These are phyloP conservation scores for Charina bottae DNA, from an alignment of 2,113 vertebrate species.

Conservation along the genomic window DNA sequence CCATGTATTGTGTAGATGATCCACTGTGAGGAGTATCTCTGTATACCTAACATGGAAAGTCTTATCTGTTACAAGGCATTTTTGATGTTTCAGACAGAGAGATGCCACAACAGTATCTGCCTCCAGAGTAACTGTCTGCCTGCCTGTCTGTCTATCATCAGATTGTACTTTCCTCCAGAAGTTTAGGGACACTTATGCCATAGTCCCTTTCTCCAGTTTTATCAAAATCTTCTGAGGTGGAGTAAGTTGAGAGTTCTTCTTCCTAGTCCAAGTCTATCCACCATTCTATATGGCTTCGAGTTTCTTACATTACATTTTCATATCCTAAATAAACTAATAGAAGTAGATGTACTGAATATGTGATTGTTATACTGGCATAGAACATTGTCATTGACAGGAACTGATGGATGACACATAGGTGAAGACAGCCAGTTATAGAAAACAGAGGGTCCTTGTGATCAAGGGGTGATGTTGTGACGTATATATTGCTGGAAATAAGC, in stretches of 20 bases:
- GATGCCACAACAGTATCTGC: neutral
- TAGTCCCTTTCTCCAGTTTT: too few species aligned
- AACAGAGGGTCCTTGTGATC: neutral
- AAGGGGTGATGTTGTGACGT: too few species aligned
- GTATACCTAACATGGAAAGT: too few species aligned
- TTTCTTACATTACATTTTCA: neutral
- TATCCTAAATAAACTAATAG: too few species aligned
- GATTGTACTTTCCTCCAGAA: too few species aligned
- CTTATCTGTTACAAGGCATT: too few species aligned
- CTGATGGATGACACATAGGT: neutral
- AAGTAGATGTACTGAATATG: neutral
- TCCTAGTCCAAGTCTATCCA: too few species aligned
- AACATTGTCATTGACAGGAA: neutral
- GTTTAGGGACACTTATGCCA: too few species aligned
- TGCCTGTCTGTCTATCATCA: too few species aligned
- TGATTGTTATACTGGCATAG: neutral
- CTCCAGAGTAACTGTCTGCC: neutral
- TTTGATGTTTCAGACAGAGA: neutral
- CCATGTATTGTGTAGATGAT: neutral
- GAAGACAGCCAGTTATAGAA: neutral
- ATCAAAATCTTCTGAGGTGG: too few species aligned
- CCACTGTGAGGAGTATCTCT: neutral
- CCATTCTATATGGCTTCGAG: neutral
- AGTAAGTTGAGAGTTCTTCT: too few species aligned
- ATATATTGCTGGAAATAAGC: too few species aligned